Percentiles rank a stretch among this genome's conserved stretches.
These are phyloP conservation scores for Poeciliopsis occidentalis DNA, from an alignment of 2,113 vertebrate species.

Conservation along the genomic window DNA sequence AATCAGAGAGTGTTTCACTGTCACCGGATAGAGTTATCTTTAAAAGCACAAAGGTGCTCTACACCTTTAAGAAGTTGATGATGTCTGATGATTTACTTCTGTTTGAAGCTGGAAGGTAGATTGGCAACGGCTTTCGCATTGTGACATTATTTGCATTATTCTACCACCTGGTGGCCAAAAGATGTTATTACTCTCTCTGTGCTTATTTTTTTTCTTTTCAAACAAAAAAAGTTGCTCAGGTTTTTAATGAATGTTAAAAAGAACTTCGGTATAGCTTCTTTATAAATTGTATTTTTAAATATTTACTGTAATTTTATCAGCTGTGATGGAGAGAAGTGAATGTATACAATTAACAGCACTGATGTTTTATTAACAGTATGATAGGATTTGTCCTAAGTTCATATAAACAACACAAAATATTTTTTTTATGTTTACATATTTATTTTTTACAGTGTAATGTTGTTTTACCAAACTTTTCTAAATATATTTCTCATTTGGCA, in stretches of 20 bases:
- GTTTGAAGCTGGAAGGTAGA: constrained; percentile 15
- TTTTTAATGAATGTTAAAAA: too few species aligned
- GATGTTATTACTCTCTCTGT: neutral
- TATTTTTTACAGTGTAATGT: neutral
- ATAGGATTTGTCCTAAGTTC: neutral
- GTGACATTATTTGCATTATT: constrained; percentile 26
- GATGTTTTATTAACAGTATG: too few species aligned
- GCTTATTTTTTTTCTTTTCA: neutral
- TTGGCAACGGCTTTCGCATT: neutral
- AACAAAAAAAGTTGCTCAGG: too few species aligned
- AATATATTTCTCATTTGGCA: neutral
- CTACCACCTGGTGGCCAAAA: constrained; percentile 44
- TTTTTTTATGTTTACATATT: too few species aligned
- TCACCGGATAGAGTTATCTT: neutral
- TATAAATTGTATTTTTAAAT: neutral
- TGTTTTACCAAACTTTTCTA: neutral
- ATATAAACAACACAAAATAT: neutral
- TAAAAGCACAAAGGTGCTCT: constrained; percentile 11
- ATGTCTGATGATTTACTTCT: constrained; percentile 41
- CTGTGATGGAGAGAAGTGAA: too few species aligned
- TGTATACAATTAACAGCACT: too few species aligned
- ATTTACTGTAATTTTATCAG: too few species aligned
- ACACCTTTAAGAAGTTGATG: constrained; percentile 5
- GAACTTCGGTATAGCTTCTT: too few species aligned
- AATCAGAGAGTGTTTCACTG: neutral